A percentile compares a stretch with the other conserved stretches of the same genome.
Evolutionary conservation across 2,797 vertebrate species (phyloP).

Genomic region (Phrynocephalus vlangalii): DNA sequence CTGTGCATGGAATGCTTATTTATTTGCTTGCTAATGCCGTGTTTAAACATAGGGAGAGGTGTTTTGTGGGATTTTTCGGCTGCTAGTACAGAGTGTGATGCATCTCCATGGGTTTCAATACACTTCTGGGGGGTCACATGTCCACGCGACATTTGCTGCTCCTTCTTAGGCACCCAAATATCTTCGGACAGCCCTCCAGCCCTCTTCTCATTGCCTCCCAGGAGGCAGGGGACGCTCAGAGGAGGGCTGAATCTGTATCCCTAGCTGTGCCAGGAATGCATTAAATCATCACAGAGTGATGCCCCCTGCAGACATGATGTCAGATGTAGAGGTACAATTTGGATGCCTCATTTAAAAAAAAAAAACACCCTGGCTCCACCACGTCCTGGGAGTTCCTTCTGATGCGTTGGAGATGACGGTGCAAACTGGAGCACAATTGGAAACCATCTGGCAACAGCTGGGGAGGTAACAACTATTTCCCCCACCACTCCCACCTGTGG

Average conservation of each 20-base stretch:
- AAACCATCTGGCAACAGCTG: neutral
- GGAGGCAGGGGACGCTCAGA: neutral
- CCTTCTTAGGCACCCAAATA: neutral
- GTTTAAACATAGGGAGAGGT: neutral
- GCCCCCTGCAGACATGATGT: neutral
- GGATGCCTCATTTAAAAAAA: neutral
- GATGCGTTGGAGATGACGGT: slow-evolving; percentile 14
- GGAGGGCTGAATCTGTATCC: neutral
- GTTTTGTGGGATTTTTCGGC: neutral
- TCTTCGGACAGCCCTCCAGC: neutral
- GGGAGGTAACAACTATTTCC: neutral
- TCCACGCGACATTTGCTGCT: no score
- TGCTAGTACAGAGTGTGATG: neutral
- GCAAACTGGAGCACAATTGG: neutral
- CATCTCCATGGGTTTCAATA: neutral
- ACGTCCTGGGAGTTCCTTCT: neutral
- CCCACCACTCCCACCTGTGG: rapidly evolving
- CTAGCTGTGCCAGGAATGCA: neutral
- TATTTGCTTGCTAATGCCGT: neutral
- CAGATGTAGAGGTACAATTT: neutral
- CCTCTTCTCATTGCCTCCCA: neutral
- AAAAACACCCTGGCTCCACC: neutral
- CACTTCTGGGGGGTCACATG: neutral
- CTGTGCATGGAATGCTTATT: no score
- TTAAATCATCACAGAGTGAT: neutral